Evolutionary conservation across 2,888 invertebrate species (phyloP).

Genomic region (Nephrotoma guestfalica): DNA sequence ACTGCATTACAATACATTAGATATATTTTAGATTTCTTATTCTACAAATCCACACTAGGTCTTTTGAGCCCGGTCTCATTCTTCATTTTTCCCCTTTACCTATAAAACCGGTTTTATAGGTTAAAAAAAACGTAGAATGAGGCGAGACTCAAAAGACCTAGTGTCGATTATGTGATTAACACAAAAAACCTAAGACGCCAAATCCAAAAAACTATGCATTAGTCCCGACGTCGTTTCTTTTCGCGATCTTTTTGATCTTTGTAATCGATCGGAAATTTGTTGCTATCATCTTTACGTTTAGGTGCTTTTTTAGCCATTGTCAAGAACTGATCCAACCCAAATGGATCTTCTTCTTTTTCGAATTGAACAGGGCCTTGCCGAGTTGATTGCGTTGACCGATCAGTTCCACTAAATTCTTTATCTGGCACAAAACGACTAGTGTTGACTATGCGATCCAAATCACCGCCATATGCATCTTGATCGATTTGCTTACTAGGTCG

Average conservation of each 20-base stretch:
- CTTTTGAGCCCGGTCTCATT: no score
- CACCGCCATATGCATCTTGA: conserved; percentile 81
- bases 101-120: no score
- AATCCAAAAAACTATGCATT: conserved; percentile 9
- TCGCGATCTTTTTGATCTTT: conserved; percentile 32
- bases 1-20: no score
- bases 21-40: no score
- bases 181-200: not conserved
- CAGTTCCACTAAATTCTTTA: conserved; percentile 90
- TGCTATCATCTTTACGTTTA: conserved; percentile 35
- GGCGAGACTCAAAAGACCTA: no score
- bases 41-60: no score
- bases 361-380: conserved; percentile 95
- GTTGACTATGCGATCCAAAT: conserved; percentile 76
- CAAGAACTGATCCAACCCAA: conserved; percentile 96
- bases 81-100: no score
- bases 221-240: conserved; percentile 33
- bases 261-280: conserved; percentile 8
- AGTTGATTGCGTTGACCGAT: conserved; percentile 43
- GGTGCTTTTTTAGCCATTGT: conserved; percentile 82
- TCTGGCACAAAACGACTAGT: conserved; percentile 94
- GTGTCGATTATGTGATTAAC: no score
- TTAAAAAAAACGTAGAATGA: no score
- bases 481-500: conserved; percentile 77
- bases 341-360: conserved; percentile 81